Evolutionary conservation across 2,113 vertebrate species (phyloP), one percentile per base, ranked within the genome.

Genomic region (Hucho hucho): DNA sequence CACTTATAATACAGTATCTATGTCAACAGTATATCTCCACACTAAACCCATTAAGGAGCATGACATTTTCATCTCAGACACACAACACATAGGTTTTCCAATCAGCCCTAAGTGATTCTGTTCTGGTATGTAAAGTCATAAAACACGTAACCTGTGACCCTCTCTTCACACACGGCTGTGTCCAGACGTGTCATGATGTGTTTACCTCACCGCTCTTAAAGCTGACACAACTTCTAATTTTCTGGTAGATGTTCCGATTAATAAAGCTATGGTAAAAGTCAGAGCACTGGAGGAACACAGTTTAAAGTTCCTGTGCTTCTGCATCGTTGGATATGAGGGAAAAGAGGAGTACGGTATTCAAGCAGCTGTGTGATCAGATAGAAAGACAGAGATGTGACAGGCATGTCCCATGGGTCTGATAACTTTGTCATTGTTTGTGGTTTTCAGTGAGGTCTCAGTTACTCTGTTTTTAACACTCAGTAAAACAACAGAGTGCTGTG

Each of bases 121-220:
- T 22, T 22, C n/a, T 61, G 58, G n/a, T 53, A 53, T 53, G 58
- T n/a, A n/a, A 56, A 20, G 7, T 12, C 37, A 11, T 43, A 2
- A 43, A 56, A 61, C 58, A 22, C n/a, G 2, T 16, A 61, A 9
- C 58, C 37, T 3, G 6, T 11, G 6, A 22, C 58, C n/a, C 14
- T 37, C 47, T 49, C 47, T 49, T 49, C 47, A 16, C 14, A 4
- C 47, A 3, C 14, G 12, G 4, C 47, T 49, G 46, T 14, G 13
- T 47, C 13, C 9, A 47, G 58, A 59, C 20, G n/a, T 11, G 20
- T 22, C n/a, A 4, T 11, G 24, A 28, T n/a, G 11, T 28, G 29
- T 3, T 3, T 37, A 69, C 95, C 95, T 93, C 94, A 97, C 95
- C 95, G 88, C 93, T 94, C 76, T 93, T 94, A 87, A 94, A 94